Conservation (phyloP, 2,888 invertebrate genomes). For the Acanthosoma haemorrhoidale region DNA sequence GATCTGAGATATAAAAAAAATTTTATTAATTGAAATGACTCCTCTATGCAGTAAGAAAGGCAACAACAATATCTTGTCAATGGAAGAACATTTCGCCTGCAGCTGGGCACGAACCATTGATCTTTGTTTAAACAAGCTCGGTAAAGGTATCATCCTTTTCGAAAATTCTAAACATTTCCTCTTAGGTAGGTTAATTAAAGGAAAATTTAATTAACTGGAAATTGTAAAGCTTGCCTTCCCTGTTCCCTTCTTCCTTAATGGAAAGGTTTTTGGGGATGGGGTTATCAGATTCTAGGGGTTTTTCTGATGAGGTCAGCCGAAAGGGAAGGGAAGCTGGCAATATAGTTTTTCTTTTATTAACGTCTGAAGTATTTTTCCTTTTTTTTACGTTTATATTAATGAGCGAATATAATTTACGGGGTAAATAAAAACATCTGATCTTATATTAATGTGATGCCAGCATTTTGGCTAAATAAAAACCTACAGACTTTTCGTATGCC, state of each 20-base stretch:
- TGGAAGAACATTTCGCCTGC: background rate
- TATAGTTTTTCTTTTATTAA: constrained; percentile 14
- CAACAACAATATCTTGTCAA: background rate
- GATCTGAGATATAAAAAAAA: background rate
- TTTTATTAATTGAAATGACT: background rate
- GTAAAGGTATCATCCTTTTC: constrained; percentile 15
- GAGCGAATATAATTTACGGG: background rate
- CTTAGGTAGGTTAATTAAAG: constrained; percentile 24
- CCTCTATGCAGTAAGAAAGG: background rate
- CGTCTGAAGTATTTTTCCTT: background rate
- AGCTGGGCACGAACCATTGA: constrained; percentile 17
- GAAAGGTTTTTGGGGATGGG: constrained; percentile 19
- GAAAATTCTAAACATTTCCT: constrained; percentile 21
- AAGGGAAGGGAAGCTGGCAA: background rate
- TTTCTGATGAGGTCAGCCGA: constrained; percentile 26
- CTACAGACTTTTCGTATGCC: no score
- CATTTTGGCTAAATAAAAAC: no score
- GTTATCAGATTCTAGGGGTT: constrained; percentile 24
- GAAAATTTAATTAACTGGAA: constrained; percentile 27
- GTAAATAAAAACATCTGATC: no score
- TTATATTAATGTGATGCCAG: no score
- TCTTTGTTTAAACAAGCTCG: constrained; percentile 19
- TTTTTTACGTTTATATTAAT: background rate
- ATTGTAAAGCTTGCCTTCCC: constrained; percentile 25
- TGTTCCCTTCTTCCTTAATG: constrained; percentile 17